Evolutionary conservation across 2,888 invertebrate species (phyloP).

Genomic region (Volucella inanis): DNA sequence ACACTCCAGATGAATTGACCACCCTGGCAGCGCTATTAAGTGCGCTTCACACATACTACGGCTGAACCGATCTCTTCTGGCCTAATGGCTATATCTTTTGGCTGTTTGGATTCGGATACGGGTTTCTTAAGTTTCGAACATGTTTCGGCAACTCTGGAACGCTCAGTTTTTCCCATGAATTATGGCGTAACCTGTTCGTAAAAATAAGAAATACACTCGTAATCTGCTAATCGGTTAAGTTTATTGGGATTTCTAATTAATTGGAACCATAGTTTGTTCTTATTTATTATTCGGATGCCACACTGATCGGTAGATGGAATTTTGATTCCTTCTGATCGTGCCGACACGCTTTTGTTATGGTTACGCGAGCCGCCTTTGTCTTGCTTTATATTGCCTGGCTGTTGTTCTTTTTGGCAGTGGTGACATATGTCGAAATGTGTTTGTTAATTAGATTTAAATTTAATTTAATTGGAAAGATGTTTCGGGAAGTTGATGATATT

Average conservation of each 20-base stretch:
- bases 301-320: slow-evolving; percentile 38
- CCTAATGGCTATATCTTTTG: slow-evolving; percentile 53
- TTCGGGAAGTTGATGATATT: slow-evolving; percentile 48
- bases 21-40: slow-evolving; percentile 56
- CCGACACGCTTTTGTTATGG: slow-evolving; percentile 42
- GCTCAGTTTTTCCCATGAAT: slow-evolving; percentile 68
- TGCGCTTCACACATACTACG: slow-evolving; percentile 18
- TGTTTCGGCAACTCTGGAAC: background rate
- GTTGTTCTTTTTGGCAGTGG: slow-evolving; percentile 31
- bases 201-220: slow-evolving; percentile 22
- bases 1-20: slow-evolving; percentile 56
- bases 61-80: background rate
- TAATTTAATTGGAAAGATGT: slow-evolving; percentile 59
- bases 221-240: slow-evolving; percentile 71
- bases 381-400: slow-evolving; percentile 6
- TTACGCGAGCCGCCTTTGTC: slow-evolving; percentile 19
- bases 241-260: slow-evolving; percentile 74
- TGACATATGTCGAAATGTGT: slow-evolving; percentile 69
- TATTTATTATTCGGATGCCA: slow-evolving; percentile 64
- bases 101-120: no score
- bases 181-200: slow-evolving; percentile 73
- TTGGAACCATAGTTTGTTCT: slow-evolving; percentile 74
- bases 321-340: slow-evolving; percentile 66
- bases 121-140: slow-evolving; percentile 1
- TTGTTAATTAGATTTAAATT: slow-evolving; percentile 72